Conservation (phyloP, 2,888 invertebrate genomes). For the Rhynchonema sp. region DNA sequence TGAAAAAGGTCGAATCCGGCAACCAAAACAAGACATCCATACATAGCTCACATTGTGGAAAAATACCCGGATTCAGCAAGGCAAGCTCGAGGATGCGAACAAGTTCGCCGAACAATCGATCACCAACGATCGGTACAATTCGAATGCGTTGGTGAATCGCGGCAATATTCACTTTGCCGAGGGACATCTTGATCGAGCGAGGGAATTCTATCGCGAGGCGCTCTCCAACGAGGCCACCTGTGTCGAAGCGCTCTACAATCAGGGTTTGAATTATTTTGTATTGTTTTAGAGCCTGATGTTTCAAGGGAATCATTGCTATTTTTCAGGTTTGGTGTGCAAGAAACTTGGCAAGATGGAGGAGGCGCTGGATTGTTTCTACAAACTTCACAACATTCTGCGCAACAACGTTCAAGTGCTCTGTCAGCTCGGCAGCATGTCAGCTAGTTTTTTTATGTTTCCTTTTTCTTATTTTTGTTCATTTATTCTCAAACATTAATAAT, state of each 20-base stretch:
- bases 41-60: too few species aligned
- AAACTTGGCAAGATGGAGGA: conserved; percentile 48
- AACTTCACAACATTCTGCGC: conserved; percentile 48
- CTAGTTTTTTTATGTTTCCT: not conserved
- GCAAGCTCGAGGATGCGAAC: conserved; percentile 47
- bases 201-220: conserved; percentile 44
- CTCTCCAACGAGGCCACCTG: conserved; percentile 57
- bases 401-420: conserved; percentile 54
- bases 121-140: conserved; percentile 53
- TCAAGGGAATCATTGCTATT: too few species aligned
- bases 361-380: conserved; percentile 57
- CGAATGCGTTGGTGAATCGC: conserved; percentile 62
- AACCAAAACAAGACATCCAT: too few species aligned
- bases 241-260: conserved; percentile 46
- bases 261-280: conserved; percentile 7
- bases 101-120: conserved; percentile 54
- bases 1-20: too few species aligned
- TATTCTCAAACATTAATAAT: too few species aligned
- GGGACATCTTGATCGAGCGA: conserved; percentile 48
- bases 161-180: conserved; percentile 55
- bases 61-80: too few species aligned
- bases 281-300: not conserved
- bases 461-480: too few species aligned
- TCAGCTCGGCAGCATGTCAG: conserved; percentile 51
- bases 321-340: conserved; percentile 47